These are phyloP conservation scores for Melanotaenia duboulayi DNA, from an alignment of 2,113 vertebrate species.

Conservation along the genomic window DNA sequence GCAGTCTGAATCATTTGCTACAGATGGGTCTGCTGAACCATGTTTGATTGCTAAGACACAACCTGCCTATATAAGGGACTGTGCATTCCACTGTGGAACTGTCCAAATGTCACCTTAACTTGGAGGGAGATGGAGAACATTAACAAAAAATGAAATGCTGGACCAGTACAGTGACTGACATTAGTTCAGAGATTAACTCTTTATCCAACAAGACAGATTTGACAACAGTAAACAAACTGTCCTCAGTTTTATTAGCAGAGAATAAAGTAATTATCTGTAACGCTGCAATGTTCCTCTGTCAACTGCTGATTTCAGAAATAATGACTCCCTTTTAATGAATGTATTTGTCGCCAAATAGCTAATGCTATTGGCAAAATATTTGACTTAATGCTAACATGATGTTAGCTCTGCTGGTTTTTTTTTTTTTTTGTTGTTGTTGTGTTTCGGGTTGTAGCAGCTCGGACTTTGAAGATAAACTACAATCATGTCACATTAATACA, in stretches of 20 bases:
- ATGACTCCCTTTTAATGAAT: not conserved
- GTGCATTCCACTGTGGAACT: slow-evolving; percentile 37
- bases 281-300: not conserved
- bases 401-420: not conserved
- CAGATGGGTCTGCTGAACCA: slow-evolving; percentile 64
- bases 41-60: slow-evolving; percentile 53
- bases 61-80: slow-evolving; percentile 45
- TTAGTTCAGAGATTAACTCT: slow-evolving; percentile 1
- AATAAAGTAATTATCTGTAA: slow-evolving; percentile 7
- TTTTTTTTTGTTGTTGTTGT: no score
- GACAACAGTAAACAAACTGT: slow-evolving; percentile 15
- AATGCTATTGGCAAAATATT: not conserved
- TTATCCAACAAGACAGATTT: not conserved
- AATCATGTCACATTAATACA: not conserved
- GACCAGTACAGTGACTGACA: not conserved
- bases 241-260: slow-evolving; percentile 9
- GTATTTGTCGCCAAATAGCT: not conserved
- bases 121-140: slow-evolving; percentile 17
- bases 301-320: slow-evolving; percentile 1
- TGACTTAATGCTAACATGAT: not conserved
- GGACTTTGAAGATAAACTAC: not conserved
- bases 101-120: slow-evolving; percentile 55
- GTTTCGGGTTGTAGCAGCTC: not conserved
- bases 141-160: slow-evolving; percentile 1
- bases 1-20: slow-evolving; percentile 47